A percentile compares a stretch with the other conserved stretches of the same genome.
Evolutionary conservation across 2,113 vertebrate species (phyloP).

Genomic region (Rhea americana): DNA sequence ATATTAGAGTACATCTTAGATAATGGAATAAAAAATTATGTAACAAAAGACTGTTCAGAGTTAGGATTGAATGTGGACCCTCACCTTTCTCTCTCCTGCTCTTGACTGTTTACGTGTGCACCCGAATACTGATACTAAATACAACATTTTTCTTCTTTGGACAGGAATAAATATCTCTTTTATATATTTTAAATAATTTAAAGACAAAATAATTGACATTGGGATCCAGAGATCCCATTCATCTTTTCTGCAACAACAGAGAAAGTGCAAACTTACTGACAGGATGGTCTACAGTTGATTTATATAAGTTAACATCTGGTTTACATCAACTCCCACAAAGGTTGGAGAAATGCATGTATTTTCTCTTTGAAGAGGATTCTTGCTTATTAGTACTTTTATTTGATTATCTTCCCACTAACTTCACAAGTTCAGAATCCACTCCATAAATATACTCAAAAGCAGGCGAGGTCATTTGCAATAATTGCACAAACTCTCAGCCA

Average conservation of each 20-base stretch:
- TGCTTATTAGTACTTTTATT: not conserved
- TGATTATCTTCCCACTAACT: not conserved
- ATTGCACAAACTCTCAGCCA: not conserved
- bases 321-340: not conserved
- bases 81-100: not conserved
- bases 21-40: constrained; percentile 11
- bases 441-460: not conserved
- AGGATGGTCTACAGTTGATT: not conserved
- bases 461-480: not conserved
- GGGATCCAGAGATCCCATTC: not conserved
- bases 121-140: not conserved
- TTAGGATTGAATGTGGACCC: not conserved
- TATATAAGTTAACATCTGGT: not conserved
- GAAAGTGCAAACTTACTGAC: not conserved
- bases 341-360: not conserved
- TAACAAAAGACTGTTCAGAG: not conserved
- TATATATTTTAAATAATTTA: not conserved
- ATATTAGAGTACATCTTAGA: constrained; percentile 5
- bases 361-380: not conserved
- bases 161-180: not conserved
- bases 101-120: not conserved
- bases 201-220: not conserved
- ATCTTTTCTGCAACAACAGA: not conserved
- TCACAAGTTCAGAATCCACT: not conserved
- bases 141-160: not conserved